These are phyloP conservation scores for Gortyna flavago DNA, from an alignment of 2,888 invertebrate genomes.

Conservation along the genomic window DNA sequence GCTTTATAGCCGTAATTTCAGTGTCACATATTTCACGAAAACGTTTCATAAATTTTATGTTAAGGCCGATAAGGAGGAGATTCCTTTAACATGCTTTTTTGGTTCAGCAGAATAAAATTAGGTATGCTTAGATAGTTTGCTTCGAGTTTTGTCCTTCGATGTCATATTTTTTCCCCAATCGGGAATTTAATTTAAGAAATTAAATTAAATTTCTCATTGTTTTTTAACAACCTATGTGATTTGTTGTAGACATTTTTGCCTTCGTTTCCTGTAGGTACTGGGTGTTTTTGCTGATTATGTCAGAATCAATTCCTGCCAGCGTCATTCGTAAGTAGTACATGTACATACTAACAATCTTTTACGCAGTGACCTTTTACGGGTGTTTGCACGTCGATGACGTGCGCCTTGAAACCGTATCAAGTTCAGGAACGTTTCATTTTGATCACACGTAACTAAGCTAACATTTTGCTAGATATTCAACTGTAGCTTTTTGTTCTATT, in stretches of 20 bases:
- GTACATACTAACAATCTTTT: slow-evolving; percentile 25
- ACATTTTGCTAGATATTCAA: not conserved
- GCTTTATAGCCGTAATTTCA: not conserved
- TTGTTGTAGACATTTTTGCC: too few species aligned
- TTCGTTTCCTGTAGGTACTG: not conserved
- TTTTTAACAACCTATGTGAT: not conserved
- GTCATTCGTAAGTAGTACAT: not conserved
- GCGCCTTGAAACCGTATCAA: slow-evolving; percentile 38
- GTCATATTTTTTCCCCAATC: not conserved
- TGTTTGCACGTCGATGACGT: slow-evolving; percentile 52
- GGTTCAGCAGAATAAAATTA: not conserved
- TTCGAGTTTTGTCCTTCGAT: not conserved
- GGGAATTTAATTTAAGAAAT: too few species aligned
- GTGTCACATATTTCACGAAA: not conserved
- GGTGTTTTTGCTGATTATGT: not conserved
- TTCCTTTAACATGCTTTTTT: not conserved
- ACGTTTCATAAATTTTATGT: not conserved
- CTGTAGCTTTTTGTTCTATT: not conserved
- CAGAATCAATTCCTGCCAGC: not conserved
- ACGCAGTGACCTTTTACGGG: slow-evolving; percentile 43
- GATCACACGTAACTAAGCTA: not conserved
- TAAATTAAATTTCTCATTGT: not conserved
- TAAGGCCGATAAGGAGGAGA: not conserved
- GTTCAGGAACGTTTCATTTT: slow-evolving; percentile 37
- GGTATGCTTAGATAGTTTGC: too few species aligned